Percentiles rank a stretch among this genome's conserved stretches.
Evolutionary conservation across 2,113 vertebrate species (phyloP).

Genomic region (Gymnogyps californianus): DNA sequence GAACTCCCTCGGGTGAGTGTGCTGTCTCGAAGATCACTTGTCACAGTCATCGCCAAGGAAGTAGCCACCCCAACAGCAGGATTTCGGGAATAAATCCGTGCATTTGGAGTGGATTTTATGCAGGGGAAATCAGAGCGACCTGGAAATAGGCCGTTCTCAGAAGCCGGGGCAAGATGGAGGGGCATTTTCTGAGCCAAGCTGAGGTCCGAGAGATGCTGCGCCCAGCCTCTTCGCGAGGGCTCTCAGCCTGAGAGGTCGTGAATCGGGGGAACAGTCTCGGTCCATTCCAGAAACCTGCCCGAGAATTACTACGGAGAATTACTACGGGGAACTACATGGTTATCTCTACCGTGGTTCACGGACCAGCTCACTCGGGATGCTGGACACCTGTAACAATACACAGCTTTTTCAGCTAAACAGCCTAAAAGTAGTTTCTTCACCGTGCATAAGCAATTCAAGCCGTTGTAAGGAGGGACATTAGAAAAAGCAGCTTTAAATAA

Average conservation of each 20-base stretch:
- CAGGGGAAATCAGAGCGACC: not conserved
- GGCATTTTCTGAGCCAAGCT: not conserved
- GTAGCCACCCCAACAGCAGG: not conserved
- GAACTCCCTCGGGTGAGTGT: not conserved
- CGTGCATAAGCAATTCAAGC: not conserved
- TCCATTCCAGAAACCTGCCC: not conserved
- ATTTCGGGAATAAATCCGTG: not conserved
- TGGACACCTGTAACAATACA: too few relatives aligned
- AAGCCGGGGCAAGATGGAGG: not conserved
- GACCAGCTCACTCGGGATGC: not conserved
- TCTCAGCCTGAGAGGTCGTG: not conserved
- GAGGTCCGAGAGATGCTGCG: not conserved
- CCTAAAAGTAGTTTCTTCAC: not conserved
- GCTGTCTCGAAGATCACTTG: not conserved
- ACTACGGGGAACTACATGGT: not conserved
- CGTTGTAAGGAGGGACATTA: not conserved
- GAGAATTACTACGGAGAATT: not conserved
- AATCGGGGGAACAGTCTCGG: not conserved
- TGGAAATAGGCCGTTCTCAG: not conserved
- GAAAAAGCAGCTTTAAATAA: not conserved
- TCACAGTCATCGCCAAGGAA: accelerated
- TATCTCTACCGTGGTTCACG: accelerated
- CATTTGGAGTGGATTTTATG: not conserved
- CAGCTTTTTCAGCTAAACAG: not conserved
- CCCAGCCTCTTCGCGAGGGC: accelerated